phyloP scores from a whole-genome alignment of 2,797 vertebrate genomes.

The Rousettus madagascariensis region DNA sequence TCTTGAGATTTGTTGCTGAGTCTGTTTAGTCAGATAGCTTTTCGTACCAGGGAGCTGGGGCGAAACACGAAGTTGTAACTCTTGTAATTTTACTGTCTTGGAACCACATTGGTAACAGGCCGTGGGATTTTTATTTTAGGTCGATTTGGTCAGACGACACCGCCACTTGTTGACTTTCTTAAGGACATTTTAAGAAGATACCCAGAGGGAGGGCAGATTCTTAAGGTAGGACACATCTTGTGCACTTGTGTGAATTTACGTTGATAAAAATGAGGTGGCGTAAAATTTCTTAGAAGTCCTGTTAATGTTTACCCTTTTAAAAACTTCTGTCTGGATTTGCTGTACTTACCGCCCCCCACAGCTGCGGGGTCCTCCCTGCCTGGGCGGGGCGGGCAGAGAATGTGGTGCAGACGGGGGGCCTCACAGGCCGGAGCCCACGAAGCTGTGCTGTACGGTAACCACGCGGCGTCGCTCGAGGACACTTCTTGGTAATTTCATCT shows the following conservation, averaged over 20 bases:
- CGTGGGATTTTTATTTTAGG: conserved; percentile 84
- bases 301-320: neutral
- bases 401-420: rapidly evolving
- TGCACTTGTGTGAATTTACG: neutral
- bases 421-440: neutral
- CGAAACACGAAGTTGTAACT: neutral
- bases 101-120: neutral
- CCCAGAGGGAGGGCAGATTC: conserved; percentile 98
- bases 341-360: neutral
- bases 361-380: too few relatives aligned
- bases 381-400: neutral
- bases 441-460: neutral
- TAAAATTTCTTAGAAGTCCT: neutral
- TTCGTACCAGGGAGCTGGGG: neutral
- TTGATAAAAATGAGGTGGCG: neutral
- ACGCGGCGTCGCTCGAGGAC: neutral
- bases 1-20: neutral
- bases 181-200: conserved; percentile 98
- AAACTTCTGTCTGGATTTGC: neutral
- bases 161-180: conserved; percentile 97
- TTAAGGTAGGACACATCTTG: conserved; percentile 89
- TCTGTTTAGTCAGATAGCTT: neutral
- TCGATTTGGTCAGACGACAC: conserved; percentile 98
- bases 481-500: neutral
- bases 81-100: neutral